Conservation (phyloP, 2,113 vertebrate genomes). For the Grus americana region DNA sequence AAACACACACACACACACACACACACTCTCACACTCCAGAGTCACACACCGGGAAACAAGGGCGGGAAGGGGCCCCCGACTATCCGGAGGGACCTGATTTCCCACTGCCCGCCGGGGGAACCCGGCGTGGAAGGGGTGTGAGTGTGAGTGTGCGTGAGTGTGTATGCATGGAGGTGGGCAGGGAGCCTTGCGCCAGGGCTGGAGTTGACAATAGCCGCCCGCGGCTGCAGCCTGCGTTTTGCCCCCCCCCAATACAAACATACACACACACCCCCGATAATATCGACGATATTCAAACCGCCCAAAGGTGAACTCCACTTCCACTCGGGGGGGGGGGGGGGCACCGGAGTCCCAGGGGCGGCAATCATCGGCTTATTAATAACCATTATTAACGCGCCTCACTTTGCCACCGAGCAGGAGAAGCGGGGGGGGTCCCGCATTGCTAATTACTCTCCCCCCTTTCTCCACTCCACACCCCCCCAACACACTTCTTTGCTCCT, state of each 20-base stretch:
- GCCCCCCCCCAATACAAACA: not conserved
- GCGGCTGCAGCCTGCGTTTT: not conserved
- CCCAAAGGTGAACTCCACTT: not conserved
- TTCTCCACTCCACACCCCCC: not conserved
- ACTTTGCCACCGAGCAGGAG: conserved; percentile 27
- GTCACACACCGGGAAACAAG: not conserved
- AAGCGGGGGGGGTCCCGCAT: not conserved
- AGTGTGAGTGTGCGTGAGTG: not conserved
- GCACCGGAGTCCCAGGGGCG: not conserved
- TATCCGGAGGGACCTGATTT: not conserved
- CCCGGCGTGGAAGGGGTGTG: not conserved
- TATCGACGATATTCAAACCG: not conserved
- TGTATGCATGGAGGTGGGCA: not conserved
- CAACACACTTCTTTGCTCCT: not conserved
- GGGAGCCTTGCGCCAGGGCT: not conserved
- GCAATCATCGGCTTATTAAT: not conserved
- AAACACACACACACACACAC: not conserved
- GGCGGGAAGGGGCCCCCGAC: not conserved
- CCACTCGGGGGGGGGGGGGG: not conserved
- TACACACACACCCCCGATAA: not conserved
- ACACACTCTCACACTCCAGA: not conserved
- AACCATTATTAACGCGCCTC: not conserved
- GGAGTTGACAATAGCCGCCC: conserved; percentile 19
- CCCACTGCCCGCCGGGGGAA: not conserved
- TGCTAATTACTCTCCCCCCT: conserved; percentile 14